A percentile compares a stretch with the other conserved stretches of the same genome.
Conservation (phyloP, 2,888 invertebrate species). For the Desoria tigrina region DNA sequence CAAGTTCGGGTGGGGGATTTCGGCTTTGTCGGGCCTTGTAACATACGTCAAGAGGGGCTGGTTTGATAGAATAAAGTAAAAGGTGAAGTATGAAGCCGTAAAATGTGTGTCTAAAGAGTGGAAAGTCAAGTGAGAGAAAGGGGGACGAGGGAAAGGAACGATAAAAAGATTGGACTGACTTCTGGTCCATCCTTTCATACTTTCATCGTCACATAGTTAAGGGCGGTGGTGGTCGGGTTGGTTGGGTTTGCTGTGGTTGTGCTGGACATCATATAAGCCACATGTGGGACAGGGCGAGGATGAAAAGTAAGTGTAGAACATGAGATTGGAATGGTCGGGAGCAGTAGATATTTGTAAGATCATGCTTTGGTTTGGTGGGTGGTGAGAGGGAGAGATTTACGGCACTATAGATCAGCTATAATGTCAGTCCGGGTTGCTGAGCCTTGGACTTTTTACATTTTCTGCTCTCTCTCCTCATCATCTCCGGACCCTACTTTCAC, state of each 20-base stretch:
- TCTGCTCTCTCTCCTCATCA: constrained; percentile 18
- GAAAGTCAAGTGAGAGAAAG: constrained; percentile 24
- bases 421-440: constrained; percentile 54
- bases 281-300: constrained; percentile 39
- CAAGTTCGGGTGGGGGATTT: too few species aligned
- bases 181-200: constrained; percentile 30
- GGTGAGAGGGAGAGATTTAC: constrained; percentile 53
- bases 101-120: constrained; percentile 23
- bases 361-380: constrained; percentile 46
- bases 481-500: constrained; percentile 1
- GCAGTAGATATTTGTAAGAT: constrained; percentile 3
- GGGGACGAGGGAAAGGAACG: constrained; percentile 36
- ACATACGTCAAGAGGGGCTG: neutral
- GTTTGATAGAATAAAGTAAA: neutral
- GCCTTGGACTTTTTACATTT: constrained; percentile 43
- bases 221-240: too few species aligned
- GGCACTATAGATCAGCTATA: constrained; percentile 54
- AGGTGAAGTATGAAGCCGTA: constrained; percentile 23
- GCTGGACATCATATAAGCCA: constrained; percentile 10
- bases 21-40: too few species aligned
- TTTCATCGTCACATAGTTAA: constrained; percentile 7
- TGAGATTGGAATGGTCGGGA: too few species aligned
- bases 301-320: too few species aligned
- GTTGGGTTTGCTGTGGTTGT: neutral
- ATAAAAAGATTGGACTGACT: constrained; percentile 41